These are phyloP conservation scores for Caenorhabditis doughertyi DNA, from an alignment of 2,888 invertebrate genomes.

Conservation along the genomic window DNA sequence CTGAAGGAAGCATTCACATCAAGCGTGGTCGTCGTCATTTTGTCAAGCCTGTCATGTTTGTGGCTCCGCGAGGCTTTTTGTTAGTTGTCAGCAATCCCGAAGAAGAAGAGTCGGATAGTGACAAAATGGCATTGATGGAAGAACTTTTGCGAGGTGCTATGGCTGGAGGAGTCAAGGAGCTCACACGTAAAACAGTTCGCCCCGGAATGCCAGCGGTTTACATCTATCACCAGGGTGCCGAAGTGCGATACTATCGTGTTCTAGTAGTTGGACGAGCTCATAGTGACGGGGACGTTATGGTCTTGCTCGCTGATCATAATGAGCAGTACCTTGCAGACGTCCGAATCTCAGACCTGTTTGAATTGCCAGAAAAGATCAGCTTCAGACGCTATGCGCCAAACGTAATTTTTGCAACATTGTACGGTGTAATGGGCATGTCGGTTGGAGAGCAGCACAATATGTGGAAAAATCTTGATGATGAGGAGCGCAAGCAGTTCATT, in stretches of 20 bases:
- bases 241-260: slow-evolving; percentile 38
- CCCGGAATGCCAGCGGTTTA: slow-evolving; percentile 49
- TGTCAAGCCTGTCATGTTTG: slow-evolving; percentile 47
- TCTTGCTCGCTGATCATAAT: slow-evolving; percentile 39
- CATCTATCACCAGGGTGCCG: slow-evolving; percentile 21
- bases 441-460: slow-evolving; percentile 22
- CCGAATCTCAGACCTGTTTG: slow-evolving; percentile 22
- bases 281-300: slow-evolving; percentile 32
- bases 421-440: slow-evolving; percentile 26
- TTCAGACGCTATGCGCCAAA: slow-evolving; percentile 34
- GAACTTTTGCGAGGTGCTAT: slow-evolving; percentile 12
- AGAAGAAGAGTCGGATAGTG: not conserved
- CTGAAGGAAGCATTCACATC: not conserved
- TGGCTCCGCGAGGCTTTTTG: slow-evolving; percentile 53
- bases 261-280: slow-evolving; percentile 32
- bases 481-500: slow-evolving; percentile 21
- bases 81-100: not conserved
- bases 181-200: not conserved
- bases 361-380: slow-evolving; percentile 26
- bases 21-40: not conserved
- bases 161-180: not conserved
- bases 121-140: slow-evolving; percentile 32
- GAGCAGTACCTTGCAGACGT: slow-evolving; percentile 49
- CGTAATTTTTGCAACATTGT: slow-evolving; percentile 33
- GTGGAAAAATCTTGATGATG: slow-evolving; percentile 33